Evolutionary conservation across 2,113 vertebrate species (phyloP).

Genomic region (Otocyon megalotis): DNA sequence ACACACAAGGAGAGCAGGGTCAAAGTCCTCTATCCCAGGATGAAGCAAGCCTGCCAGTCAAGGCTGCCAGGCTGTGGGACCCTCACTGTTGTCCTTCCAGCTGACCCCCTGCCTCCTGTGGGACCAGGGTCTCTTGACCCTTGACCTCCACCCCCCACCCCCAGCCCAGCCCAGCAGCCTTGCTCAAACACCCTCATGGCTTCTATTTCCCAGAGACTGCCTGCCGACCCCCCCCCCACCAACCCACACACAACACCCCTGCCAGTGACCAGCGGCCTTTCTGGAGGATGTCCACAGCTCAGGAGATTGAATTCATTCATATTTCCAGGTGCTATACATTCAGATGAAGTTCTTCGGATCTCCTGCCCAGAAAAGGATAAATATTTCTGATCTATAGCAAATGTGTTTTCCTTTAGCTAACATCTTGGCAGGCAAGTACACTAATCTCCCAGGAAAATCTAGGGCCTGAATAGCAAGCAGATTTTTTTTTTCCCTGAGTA

Average conservation of each 20-base stretch:
- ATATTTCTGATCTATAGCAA: constrained; percentile 84
- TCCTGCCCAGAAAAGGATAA: constrained; percentile 81
- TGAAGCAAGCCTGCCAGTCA: background rate
- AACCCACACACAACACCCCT: background rate
- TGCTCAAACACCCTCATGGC: accelerated
- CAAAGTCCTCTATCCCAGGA: background rate
- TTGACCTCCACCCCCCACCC: background rate
- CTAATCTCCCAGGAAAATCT: constrained; percentile 83
- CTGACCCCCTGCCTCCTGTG: background rate
- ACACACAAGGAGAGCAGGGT: background rate
- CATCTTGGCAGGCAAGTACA: constrained; percentile 81
- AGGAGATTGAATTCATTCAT: background rate
- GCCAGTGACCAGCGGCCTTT: background rate
- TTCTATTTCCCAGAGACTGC: background rate
- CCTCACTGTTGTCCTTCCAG: background rate
- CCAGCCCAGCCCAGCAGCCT: background rate
- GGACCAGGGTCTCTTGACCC: background rate
- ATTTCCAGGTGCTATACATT: constrained; percentile 64
- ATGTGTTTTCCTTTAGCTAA: constrained; percentile 82
- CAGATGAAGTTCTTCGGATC: constrained; percentile 55
- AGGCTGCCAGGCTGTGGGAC: background rate
- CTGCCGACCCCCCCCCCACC: background rate
- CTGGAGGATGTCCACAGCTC: background rate
- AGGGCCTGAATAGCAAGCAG: constrained; percentile 80
- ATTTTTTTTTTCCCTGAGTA: constrained; percentile 77